These are phyloP conservation scores for Piprites chloris DNA, from an alignment of 2,113 vertebrate species.

Conservation along the genomic window DNA sequence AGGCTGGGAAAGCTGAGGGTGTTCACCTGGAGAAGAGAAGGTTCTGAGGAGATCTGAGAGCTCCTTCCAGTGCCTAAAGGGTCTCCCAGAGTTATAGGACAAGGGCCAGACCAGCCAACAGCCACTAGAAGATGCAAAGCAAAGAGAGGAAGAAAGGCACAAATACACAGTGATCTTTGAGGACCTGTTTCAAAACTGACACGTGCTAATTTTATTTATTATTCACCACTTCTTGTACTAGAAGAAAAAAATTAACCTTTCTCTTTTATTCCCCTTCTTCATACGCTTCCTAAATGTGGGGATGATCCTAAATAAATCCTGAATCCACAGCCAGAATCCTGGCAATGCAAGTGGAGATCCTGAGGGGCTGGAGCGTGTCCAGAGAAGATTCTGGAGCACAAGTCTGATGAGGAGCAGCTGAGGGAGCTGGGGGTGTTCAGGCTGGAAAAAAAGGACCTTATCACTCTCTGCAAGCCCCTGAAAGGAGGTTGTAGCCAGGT, in stretches of 20 bases:
- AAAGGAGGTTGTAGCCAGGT: not conserved
- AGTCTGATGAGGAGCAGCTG: fast-evolving
- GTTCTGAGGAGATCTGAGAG: not conserved
- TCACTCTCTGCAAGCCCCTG: not conserved
- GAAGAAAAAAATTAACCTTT: not conserved
- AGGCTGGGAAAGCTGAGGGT: not conserved
- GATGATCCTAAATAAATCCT: not conserved
- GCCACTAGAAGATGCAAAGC: not conserved
- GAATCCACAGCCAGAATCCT: not conserved
- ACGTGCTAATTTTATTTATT: not conserved
- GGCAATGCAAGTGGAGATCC: fast-evolving
- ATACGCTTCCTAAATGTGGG: not conserved
- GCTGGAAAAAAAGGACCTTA: fast-evolving
- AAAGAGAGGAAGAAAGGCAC: not conserved
- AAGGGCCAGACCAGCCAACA: fast-evolving
- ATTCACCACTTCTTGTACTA: not conserved
- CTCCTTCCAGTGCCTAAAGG: not conserved
- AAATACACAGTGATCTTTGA: not conserved
- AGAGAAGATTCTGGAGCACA: not conserved
- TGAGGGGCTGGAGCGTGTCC: fast-evolving
- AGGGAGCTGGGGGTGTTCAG: not conserved
- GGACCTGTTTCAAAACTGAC: not conserved
- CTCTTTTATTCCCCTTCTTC: not conserved
- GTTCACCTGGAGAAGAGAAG: not conserved
- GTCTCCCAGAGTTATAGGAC: not conserved